phyloP scores from a whole-genome alignment of 2,113 vertebrate species.

The Natator depressus region DNA sequence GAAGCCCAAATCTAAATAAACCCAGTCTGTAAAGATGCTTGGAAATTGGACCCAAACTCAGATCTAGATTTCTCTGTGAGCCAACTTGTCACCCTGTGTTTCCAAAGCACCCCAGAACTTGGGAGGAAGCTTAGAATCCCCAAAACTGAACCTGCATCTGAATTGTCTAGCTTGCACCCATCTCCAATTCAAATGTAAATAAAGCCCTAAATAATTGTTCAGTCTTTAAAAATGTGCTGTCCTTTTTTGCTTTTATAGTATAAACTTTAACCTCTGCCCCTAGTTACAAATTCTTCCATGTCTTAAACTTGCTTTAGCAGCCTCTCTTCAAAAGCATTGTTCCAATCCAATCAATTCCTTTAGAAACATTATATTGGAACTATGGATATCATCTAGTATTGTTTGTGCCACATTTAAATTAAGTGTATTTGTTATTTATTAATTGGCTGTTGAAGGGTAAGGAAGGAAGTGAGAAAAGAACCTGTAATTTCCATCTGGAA shows the following conservation, averaged over 20 bases:
- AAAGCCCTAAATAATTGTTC: neutral
- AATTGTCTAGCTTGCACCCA: neutral
- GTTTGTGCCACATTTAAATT: neutral
- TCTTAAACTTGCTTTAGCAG: neutral
- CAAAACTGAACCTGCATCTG: neutral
- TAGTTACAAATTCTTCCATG: neutral
- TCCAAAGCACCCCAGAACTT: neutral
- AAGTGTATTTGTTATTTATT: neutral
- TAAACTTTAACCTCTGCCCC: neutral
- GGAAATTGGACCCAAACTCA: neutral
- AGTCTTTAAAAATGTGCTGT: neutral
- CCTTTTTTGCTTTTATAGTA: neutral
- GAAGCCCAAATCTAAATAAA: neutral
- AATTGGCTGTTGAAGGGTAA: neutral
- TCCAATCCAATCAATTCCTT: neutral
- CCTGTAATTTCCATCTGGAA: neutral
- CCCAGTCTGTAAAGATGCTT: neutral
- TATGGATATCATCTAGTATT: neutral
- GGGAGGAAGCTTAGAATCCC: neutral
- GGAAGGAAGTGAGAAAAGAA: neutral
- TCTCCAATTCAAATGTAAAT: neutral
- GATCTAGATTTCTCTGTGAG: neutral
- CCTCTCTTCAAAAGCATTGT: neutral
- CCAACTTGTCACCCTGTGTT: neutral
- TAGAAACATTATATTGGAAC: neutral